These are phyloP conservation scores for Stictonetta naevosa DNA, from an alignment of 2,113 vertebrate species.

Conservation along the genomic window DNA sequence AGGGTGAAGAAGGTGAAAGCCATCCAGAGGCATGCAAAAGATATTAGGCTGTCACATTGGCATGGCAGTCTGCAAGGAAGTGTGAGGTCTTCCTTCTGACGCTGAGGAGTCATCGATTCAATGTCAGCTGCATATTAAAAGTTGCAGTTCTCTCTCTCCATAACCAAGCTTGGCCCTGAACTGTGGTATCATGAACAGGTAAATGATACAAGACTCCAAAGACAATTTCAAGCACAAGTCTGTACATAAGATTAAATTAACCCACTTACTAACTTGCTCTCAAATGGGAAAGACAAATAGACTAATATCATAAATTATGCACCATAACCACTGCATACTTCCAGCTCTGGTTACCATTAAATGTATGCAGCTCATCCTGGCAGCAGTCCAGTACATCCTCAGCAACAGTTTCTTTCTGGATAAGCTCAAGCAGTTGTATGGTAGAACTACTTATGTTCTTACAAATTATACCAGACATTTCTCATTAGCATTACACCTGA, in stretches of 20 bases:
- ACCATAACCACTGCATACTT: neutral
- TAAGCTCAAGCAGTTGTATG: neutral
- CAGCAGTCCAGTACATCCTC: neutral
- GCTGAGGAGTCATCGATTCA: neutral
- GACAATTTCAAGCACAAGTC: neutral
- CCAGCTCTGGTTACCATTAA: neutral
- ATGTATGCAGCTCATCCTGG: slow-evolving; percentile 9
- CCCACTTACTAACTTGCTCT: neutral
- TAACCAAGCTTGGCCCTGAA: neutral
- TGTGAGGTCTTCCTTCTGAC: neutral
- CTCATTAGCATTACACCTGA: slow-evolving; percentile 26
- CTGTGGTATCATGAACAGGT: neutral
- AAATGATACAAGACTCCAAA: neutral
- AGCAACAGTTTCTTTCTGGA: slow-evolving; percentile 28
- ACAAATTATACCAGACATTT: slow-evolving; percentile 35
- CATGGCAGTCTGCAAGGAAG: neutral
- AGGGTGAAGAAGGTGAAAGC: neutral
- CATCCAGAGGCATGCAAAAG: neutral
- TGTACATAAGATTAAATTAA: neutral
- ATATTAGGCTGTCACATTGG: neutral
- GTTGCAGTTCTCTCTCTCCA: neutral
- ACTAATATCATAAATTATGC: neutral
- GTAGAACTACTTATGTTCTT: neutral
- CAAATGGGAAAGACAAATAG: neutral
- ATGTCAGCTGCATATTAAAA: neutral